Evolutionary conservation across 2,113 vertebrate species (phyloP).

Genomic region (Larimichthys polyactis): DNA sequence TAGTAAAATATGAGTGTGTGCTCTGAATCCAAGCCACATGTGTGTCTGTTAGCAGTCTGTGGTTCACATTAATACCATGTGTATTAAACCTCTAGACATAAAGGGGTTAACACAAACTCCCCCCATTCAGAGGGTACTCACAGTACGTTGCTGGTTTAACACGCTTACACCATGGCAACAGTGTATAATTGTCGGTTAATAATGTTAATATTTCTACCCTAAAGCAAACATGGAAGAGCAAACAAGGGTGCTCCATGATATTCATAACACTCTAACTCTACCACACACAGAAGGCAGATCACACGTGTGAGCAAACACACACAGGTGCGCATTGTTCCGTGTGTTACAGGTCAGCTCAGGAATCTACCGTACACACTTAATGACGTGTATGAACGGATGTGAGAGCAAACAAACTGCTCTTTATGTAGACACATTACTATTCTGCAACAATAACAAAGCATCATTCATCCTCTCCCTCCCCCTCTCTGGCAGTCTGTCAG

Average conservation of each 20-base stretch:
- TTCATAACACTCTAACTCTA: background rate
- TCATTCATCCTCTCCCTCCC: slow-evolving; percentile 12
- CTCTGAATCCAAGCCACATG: slow-evolving; percentile 14
- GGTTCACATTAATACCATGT: slow-evolving; percentile 1
- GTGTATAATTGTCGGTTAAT: slow-evolving; percentile 22
- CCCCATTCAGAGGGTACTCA: background rate
- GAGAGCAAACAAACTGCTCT: slow-evolving; percentile 45
- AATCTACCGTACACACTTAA: slow-evolving; percentile 52
- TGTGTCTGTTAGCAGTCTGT: background rate
- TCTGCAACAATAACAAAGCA: slow-evolving; percentile 47
- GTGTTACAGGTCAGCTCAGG: slow-evolving; percentile 52
- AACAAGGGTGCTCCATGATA: slow-evolving; percentile 52
- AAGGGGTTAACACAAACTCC: background rate
- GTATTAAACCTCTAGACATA: background rate
- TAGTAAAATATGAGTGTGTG: background rate
- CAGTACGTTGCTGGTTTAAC: slow-evolving; percentile 1
- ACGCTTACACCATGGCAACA: accelerated
- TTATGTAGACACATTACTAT: slow-evolving; percentile 48
- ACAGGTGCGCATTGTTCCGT: slow-evolving; percentile 39
- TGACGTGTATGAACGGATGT: slow-evolving; percentile 43
- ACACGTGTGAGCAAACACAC: slow-evolving; percentile 40
- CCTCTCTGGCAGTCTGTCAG: slow-evolving; percentile 1
- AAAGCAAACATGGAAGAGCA: slow-evolving; percentile 54
- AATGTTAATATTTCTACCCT: slow-evolving; percentile 33
- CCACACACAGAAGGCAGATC: slow-evolving; percentile 13